Base-by-base conservation (phyloP, 1,140 invertebrate species). In the Hyles euphorbiae region DNA sequence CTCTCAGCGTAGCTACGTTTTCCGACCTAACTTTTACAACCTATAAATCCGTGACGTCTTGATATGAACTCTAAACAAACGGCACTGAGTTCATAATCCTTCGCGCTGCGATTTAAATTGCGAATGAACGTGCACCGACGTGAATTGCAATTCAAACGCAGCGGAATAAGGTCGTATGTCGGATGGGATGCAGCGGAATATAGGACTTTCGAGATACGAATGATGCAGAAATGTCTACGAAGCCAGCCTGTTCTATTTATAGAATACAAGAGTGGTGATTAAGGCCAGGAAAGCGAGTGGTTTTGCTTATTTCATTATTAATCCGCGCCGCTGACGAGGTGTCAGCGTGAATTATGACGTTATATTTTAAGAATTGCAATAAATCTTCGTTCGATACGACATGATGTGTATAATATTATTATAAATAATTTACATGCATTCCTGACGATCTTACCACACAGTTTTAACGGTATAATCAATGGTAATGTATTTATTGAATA, bases 211-310 rank as follows among this genome's bases (percentile, higher is more conserved):
- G 58, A 53, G 34, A 63, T 11, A 48, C n/a, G 5, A n/a, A 48
- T n/a, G n/a, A 45, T n/a, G n/a, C n/a, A 48, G 46, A 72, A 71
- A 77, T 69, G 83, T 83, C 83, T 86, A 73, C 69, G 68, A 68
- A 68, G 63, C 69, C 74, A 82, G 76, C 78, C 77, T 62, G 61
- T 54, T 78, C 79, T 86, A 86, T 86, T 80, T 82, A 83, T 83
- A 48, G 10, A 48, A 22, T 11, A 34, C 10, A 33, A 36, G 12
- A 48, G 45, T 70, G 72, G 68, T 63, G 70, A 58, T 69, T 64
- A 65, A 64, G 67, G 56, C 60, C 68, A 61, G 73, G 75, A 68
- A 70, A 70, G 63, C 72, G 58, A 11, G 49, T 57, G 22, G 22
- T 22, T 22, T 40, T 40, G 4, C 5, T 40, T 40, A 40, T 5